Evolutionary conservation across 1,140 invertebrate genomes (phyloP).

Genomic region (Anagrus nilaparvatae): DNA sequence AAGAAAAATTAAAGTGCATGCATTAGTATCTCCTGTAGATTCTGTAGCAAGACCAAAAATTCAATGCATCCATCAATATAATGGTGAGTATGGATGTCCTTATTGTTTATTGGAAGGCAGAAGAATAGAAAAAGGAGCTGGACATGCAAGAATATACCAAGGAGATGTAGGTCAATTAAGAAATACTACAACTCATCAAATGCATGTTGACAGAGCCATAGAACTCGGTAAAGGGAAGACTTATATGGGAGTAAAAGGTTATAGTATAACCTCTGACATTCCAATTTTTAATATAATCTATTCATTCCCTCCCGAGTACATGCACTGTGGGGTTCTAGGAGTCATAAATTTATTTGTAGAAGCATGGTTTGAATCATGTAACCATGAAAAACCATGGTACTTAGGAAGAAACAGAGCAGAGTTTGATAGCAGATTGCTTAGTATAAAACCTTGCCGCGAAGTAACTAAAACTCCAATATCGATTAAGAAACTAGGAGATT

Average conservation of each 20-base stretch:
- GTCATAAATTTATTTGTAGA: background rate
- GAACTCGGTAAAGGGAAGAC: background rate
- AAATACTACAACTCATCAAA: background rate
- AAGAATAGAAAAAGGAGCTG: conserved; percentile 5
- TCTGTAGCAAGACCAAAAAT: conserved; percentile 5
- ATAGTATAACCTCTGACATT: background rate
- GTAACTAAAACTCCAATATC: background rate
- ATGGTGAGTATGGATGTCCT: conserved; percentile 13
- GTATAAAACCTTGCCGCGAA: background rate
- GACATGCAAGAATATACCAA: conserved; percentile 8
- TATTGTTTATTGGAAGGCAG: conserved; percentile 11
- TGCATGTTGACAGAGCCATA: background rate
- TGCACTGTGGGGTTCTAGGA: background rate
- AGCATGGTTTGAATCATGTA: background rate
- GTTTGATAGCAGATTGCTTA: background rate
- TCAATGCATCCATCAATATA: conserved; percentile 12
- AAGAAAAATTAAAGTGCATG: conserved; percentile 12
- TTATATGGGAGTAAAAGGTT: background rate
- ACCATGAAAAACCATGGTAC: background rate
- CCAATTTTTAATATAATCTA: background rate
- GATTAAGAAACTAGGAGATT: background rate
- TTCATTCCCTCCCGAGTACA: conserved; percentile 1
- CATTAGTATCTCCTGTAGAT: conserved; percentile 9
- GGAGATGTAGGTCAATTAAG: background rate
- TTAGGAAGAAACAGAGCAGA: background rate